Evolutionary conservation across 2,888 invertebrate genomes (phyloP), one percentile per base, ranked within the genome.

Genomic region (Parnassius apollo): DNA sequence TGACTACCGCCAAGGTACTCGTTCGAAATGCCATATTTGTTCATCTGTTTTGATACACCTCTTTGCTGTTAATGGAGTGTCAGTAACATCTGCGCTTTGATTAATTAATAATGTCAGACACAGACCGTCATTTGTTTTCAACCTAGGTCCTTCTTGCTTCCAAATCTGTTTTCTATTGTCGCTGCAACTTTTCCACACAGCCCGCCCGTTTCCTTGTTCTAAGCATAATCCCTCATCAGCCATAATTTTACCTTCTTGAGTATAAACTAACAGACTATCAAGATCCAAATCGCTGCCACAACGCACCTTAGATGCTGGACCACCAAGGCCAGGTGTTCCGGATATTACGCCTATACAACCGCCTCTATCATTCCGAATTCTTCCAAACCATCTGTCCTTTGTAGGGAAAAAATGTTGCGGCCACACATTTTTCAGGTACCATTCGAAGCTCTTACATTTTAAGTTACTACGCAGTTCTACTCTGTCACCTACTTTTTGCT

Each of bases 351-450:
- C 89, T 53, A 91, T 75, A 72, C 91, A 91, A 52, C 82, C 82
- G 2, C 88, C 91, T 55, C 75, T 80, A 8, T 83, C 83, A 60
- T 93, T 94, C 54, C 83, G 83, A 52, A 98, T 97, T 88, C 96
- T 95, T 46, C 99, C 99, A 79, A 99, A 97, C 89, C 97, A 97
- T 68, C 97, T 93, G 70, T 96, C 95, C 1, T 95, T 93, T 42
- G 94, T 95, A 0, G 99, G 99, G 75, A 99, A 96, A 82, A 98
- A 99, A 79, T 99, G 96, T 78, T 98, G 96, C 0, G 98, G 98
- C 97, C 99, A 99, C 35, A 99, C 94, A 75, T 96, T 97, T 61
- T 97, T 95, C 71, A 99, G 91, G 83, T 98, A 99, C 99, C 99
- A 99, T 59, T 94, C 93, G 77, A 99, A 99, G 70, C 94, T 94